Base-by-base conservation (phyloP, 53 echinoderm and acorn worm species). In the Antedon mediterranea region DNA sequence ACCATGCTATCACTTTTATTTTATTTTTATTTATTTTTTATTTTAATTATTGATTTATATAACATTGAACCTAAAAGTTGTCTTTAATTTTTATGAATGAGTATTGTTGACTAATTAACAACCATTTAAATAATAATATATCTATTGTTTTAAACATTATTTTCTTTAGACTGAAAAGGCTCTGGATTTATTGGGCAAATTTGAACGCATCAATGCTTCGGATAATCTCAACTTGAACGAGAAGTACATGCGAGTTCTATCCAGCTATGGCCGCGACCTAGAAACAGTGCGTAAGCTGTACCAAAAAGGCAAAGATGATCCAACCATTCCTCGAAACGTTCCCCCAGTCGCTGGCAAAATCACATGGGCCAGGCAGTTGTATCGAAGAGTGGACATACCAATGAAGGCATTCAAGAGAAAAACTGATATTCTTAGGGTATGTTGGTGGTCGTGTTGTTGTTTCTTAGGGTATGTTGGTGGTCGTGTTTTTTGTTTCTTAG, bases 341-440 rank as follows among this genome's bases (percentile, higher is more conserved):
- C 98, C 98, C 23, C 98, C 98, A 0, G 88, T 98, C 28, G 90
- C 98, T 0, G 98, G 98, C 33, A 98, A 98, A 98, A 98, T 98
- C 80, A 89, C 84, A 75, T 98, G 98, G 98, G 92, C 90, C 0
- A 81, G 98, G n/a, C 98, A 98, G 88, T 84, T 97, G 31, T 97
- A 86, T 70, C 85, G 93, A 73, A 93, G 90, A 88, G 93, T 98
- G 14, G 98, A 98, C 41, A 74, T 83, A 6, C 98, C 98, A 7
- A 98, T 98, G 98, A 89, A 86, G 30, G 98, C 92, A 1, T 98
- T 98, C 82, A 98, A 98, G 88, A 91, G 81, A 79, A 98, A 98
- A 75, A 88, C 89, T 0, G 98, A 98, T 74, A 87, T 98, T 31
- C 74, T 98, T 26, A 84, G 87, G 80, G 93, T 93, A 80, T 72